Evolutionary conservation across 2,797 vertebrate genomes (phyloP), one percentile per base, ranked within the genome.

Genomic region (Centroberyx gerrardi): DNA sequence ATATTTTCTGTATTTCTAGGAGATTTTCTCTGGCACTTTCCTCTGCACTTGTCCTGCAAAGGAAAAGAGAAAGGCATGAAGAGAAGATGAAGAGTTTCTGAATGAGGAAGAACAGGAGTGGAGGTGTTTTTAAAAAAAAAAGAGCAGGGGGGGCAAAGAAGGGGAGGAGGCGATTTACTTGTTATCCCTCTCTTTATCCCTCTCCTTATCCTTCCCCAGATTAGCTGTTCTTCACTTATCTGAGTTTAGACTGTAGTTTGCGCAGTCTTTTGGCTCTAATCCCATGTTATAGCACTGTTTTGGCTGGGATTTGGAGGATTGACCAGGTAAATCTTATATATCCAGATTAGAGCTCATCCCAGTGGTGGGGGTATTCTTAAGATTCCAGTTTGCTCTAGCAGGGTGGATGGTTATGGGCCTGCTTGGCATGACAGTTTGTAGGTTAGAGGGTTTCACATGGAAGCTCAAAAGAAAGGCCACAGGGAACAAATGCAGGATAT

Each of bases 281-380:
- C 61, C 62, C 68, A 67, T 38, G 10, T 62, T 72, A 71, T 68
- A 71, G 74, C 73, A 58, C 52, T 66, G 10, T 28, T 64, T 73
- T 79, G 73, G 22, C 42, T n/a, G 28, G 61, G 78, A 71, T 81
- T 82, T 73, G 27, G 61, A 51, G 54, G 85, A 75, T 82, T 84
- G 72, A 49, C 58, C 66, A 69, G 56, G 74, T 83, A 81, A 80
- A 68, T 81, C 85, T 62, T 22, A 74, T 62, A 59, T 83, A 88
- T 87, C 80, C 77, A 80, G 87, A 91, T 93, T 90, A 88, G 8
- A 56, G 29, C 38, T 68, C 28, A 84, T 87, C 82, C 76, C 42
- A 38, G 62, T 74, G 51, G 36, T 75, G 65, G 56, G 52, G 40
- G n/a, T 65, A 63, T 54, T 22, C 36, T 77, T 68, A 62, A 73